Conservation (phyloP, 2,797 vertebrate species). For the Enoplosus armatus region DNA sequence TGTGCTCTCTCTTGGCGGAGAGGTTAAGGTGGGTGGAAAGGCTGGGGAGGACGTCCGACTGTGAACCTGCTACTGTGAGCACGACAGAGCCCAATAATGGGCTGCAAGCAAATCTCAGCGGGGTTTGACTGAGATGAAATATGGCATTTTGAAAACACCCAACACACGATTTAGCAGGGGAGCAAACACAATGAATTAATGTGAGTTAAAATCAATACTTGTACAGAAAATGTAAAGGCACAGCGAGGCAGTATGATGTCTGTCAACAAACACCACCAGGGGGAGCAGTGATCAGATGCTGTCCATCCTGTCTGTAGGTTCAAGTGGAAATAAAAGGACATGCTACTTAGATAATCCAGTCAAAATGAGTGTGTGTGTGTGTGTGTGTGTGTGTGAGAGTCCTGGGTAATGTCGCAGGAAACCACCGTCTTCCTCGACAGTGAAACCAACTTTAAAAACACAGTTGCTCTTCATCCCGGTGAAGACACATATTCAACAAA, state of each 20-base stretch:
- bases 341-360: neutral
- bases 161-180: neutral
- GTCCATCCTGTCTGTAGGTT: neutral
- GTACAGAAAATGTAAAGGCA: neutral
- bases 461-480: neutral
- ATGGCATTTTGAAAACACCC: neutral
- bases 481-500: neutral
- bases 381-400: neutral
- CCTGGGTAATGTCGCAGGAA: slow-evolving; percentile 4
- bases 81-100: slow-evolving; percentile 4
- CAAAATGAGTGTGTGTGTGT: neutral
- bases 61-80: slow-evolving; percentile 2
- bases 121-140: slow-evolving; percentile 9
- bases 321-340: neutral
- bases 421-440: neutral
- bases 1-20: neutral
- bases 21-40: neutral
- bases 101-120: neutral
- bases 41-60: neutral
- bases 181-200: slow-evolving; percentile 15
- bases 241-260: neutral
- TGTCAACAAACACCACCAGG: slow-evolving; percentile 55
- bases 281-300: slow-evolving; percentile 66
- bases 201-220: slow-evolving; percentile 1
- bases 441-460: slow-evolving; percentile 40